A percentile compares a stretch with the other conserved stretches of the same genome.
Conservation (phyloP, 2,888 invertebrate species). For the Daptonema setosum region DNA sequence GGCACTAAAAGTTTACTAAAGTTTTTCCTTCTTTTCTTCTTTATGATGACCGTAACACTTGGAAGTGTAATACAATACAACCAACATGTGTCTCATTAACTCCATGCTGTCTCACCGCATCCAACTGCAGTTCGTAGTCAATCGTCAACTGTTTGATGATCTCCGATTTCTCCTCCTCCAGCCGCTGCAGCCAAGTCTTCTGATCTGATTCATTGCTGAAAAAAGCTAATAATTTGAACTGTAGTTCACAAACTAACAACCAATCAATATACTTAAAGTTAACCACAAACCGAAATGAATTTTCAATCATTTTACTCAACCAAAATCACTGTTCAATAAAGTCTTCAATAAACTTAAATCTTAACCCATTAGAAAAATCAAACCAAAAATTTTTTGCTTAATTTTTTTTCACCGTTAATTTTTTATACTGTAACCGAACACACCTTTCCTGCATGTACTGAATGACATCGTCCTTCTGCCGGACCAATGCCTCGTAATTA, state of each 20-base stretch:
- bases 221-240: not conserved
- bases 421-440: not conserved
- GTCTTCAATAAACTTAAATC: no score
- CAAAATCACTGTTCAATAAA: no score
- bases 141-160: conserved; percentile 5
- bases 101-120: not conserved
- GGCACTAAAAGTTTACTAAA: no score
- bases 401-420: not conserved
- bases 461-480: conserved; percentile 2
- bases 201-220: not conserved
- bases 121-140: conserved; percentile 5
- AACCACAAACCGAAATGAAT: not conserved
- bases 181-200: not conserved
- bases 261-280: not conserved
- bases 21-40: no score
- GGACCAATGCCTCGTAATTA: not conserved
- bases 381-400: no score
- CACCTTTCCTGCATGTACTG: not conserved
- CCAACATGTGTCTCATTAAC: no score
- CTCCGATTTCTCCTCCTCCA: conserved; percentile 2
- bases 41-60: no score
- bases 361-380: no score
- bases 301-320: no score
- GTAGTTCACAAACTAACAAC: not conserved
- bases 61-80: no score